Evolutionary conservation across 2,113 vertebrate species (phyloP), one percentile per base, ranked within the genome.

Genomic region (Melanerpes aurifrons): DNA sequence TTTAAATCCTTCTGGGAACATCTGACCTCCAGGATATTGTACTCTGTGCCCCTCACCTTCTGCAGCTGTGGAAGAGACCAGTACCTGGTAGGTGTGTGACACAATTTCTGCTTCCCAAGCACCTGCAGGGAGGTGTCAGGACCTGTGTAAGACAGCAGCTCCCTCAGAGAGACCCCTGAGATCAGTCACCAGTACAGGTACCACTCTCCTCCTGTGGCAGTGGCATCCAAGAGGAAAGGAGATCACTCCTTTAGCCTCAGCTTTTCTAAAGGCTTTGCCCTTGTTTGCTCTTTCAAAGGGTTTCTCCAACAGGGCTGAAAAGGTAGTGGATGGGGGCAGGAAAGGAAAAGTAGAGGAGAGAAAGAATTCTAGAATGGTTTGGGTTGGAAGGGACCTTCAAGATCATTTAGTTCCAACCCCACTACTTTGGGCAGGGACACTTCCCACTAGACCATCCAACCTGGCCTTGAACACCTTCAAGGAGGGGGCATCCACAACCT

Each of bases 311-410:
- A 43, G 56, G 37, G 21, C 13, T 63, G 35, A 15, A 71, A 80
- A 31, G 10, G 15, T 12, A 57, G 35, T 2, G 1, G 10, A 19
- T 32, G 9, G 24, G 7, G 1, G 2, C 1, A 3, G 50, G 22
- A 6, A 21, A 19, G 32, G 48, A 11, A 29, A 54, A 2, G 9
- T 8, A 56, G 21, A 73, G 16, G 13, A 53, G 76, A 61, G 28
- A 16, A 76, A 86, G 58, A 67, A 82, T 12, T 22, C 50, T 24
- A 29, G 28, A 57, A 57, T 15, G 15, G 28, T 63, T 56, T 35
- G 32, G 14, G 24, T n/a, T 63, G 35, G 61, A 63, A 63, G 24
- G 24, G 35, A 37, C 24, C 32, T 37, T 37, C 9, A 63, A 40
- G 61, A 63, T 40, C 22, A 40, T 7, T 35, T 63, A 26, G 15